These are phyloP conservation scores for Heteromormyrus szaboi DNA, from an alignment of 2,797 vertebrate species.

Conservation along the genomic window DNA sequence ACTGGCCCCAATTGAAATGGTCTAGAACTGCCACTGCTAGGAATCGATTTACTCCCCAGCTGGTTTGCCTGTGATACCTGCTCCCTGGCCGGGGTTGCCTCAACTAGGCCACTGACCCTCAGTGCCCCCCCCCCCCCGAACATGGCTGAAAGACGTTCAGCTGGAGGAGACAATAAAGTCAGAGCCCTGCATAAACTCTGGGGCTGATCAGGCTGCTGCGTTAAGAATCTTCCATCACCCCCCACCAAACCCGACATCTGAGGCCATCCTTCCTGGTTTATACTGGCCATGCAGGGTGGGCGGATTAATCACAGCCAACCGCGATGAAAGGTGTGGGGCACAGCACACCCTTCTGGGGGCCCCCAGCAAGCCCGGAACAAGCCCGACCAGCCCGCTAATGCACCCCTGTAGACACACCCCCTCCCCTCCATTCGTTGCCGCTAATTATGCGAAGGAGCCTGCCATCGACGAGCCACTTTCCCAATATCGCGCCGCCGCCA, in stretches of 20 bases:
- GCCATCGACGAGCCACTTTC: neutral
- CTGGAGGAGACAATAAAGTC: neutral
- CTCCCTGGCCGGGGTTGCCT: no score
- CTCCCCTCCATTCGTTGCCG: neutral
- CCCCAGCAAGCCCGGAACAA: neutral
- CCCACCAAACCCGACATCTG: neutral
- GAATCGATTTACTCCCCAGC: neutral
- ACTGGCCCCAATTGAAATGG: no score
- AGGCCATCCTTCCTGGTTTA: neutral
- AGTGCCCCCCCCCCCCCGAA: no score
- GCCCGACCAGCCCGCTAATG: neutral
- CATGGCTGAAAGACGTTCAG: no score
- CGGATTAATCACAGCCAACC: neutral
- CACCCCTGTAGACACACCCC: neutral
- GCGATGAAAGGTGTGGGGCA: neutral
- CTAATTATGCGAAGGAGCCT: conserved; percentile 4
- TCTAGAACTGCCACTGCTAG: neutral
- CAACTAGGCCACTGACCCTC: neutral
- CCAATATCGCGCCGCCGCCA: neutral
- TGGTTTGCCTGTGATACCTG: no score
- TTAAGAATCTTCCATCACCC: neutral
- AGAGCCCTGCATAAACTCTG: neutral
- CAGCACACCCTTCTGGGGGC: neutral
- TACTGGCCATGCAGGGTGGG: neutral
- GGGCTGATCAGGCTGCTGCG: no score